These are phyloP conservation scores for Gobio gobio DNA, from an alignment of 2,113 vertebrate species.

Conservation along the genomic window DNA sequence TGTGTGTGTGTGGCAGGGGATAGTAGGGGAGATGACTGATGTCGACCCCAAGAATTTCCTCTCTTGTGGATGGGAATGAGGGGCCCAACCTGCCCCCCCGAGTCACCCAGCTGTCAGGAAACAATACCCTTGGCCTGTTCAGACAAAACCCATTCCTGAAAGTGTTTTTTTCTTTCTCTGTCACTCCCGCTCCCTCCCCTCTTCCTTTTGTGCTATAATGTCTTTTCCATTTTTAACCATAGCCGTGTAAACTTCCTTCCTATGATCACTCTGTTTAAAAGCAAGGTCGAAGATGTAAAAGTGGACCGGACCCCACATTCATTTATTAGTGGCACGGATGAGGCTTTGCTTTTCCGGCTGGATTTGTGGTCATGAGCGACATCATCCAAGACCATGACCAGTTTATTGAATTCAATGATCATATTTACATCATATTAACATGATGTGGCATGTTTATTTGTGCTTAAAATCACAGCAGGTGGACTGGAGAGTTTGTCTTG, in stretches of 20 bases:
- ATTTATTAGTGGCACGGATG: neutral
- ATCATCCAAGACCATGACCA: neutral
- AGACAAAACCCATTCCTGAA: constrained; percentile 81
- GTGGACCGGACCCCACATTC: constrained; percentile 4
- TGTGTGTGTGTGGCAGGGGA: neutral
- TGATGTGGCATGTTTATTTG: neutral
- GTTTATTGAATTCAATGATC: neutral
- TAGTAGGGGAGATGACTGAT: constrained; percentile 63
- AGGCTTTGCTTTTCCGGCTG: neutral
- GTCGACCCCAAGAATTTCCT: constrained; percentile 79
- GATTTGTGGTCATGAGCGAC: neutral
- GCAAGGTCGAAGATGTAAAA: neutral
- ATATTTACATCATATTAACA: neutral
- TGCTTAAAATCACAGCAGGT: neutral
- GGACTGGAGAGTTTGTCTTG: constrained; percentile 12
- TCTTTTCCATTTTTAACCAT: constrained; percentile 83
- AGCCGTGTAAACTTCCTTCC: constrained; percentile 80
- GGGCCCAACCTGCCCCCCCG: constrained; percentile 56
- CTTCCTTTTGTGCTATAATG: constrained; percentile 73
- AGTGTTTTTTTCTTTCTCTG: constrained; percentile 68
- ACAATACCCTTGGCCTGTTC: constrained; percentile 80
- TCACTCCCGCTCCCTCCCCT: constrained; percentile 53
- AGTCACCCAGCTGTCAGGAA: constrained; percentile 82
- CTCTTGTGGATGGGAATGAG: constrained; percentile 72
- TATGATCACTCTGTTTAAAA: constrained; percentile 23